Evolutionary conservation across 37 sponge, comb jelly and placozoan genomes (phyloP), one percentile per base, ranked within the genome.

Genomic region (Beroe forskalii): DNA sequence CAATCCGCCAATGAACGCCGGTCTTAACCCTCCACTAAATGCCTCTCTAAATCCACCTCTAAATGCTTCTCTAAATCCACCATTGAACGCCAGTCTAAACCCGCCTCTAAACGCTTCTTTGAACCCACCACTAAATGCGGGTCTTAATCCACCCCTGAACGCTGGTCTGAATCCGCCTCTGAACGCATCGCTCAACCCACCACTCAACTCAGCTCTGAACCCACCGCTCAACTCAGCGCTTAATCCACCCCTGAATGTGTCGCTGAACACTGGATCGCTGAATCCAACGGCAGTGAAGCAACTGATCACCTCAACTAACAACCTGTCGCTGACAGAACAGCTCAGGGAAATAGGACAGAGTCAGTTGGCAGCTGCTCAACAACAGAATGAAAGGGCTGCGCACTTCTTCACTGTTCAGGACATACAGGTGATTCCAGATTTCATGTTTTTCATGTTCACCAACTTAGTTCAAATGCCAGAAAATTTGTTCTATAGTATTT

Each of bases 311-410:
- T 80, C 86, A 0, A 80, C 86, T 25, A 38, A 37, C 30, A 37
- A n/a, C 4, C 27, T 80, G 86, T 80, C 86, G 2, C 86, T 80
- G 28, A 80, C 86, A n/a, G 86, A 80, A 22, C 86, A 80, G 31
- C 55, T 80, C 38, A 80, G 44, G 86, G 86, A 80, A 37, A 80
- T 80, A n/a, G 86, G 86, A 36, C 38, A 69, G 38, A 32, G 33
- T 69, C 72, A 69, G 72, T 6, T 69, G 4, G 72, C 72, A 33
- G 33, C 27, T 14, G 33, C 27, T 2, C 72, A 69, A 37, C 28
- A 22, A 6, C 3, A 3, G 3, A 37, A 27, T 32, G 39, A 36
- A 32, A 36, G 72, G 14, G 27, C 72, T 2, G 27, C 72, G 35
- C 72, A 69, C 33, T 69, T 69, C 39, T 69, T 69, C 38, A 32